Base-by-base conservation (phyloP, 1,140 invertebrate species). In the Choristoneura fumiferana region DNA sequence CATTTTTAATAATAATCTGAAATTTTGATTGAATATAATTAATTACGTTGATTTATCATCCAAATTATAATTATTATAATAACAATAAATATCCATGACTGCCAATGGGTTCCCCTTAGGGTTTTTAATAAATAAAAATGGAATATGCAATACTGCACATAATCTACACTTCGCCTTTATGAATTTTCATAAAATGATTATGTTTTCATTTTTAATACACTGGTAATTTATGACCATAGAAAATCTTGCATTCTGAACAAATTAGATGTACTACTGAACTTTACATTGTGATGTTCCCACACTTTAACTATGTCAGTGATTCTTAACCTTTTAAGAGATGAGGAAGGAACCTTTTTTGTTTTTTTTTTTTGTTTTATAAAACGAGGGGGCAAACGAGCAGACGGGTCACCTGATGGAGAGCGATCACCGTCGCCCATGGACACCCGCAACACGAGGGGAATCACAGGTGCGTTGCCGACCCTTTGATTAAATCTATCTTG, bases 51-150 rank as follows among this genome's bases (percentile, higher is more conserved):
- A 49, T 33, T 22, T n/a, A 33, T 13, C 17, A 29, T 49, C 18
- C 18, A 45, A 49, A 49, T 49, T 49, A 49, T 13, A 49, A 3
- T 5, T 29, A 49, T 33, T 49, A 29, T 49, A 49, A 22, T n/a
- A 22, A 49, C 43, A 49, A 49, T 49, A 49, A 22, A 6, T n/a
- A 49, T 22, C 22, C 43, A 49, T 49, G 43, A 12, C 17, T 49
- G 22, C 43, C n/a, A 29, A 49, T 49, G 22, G 22, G 18, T 49
- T 49, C n/a, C 40, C 1, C 0, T 18, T 17, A 14, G 38, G 14
- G 40, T 43, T 43, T 22, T 45, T 18, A 49, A 49, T 49, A 49
- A 49, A 49, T 49, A 33, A 49, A 49, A 49, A 49, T 49, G 43
- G 22, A 49, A 49, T 8, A 15, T 29, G 22, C 43, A 22, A 49